Base-by-base conservation (phyloP, 1,140 invertebrate species). In the Temnothorax nylanderi region DNA sequence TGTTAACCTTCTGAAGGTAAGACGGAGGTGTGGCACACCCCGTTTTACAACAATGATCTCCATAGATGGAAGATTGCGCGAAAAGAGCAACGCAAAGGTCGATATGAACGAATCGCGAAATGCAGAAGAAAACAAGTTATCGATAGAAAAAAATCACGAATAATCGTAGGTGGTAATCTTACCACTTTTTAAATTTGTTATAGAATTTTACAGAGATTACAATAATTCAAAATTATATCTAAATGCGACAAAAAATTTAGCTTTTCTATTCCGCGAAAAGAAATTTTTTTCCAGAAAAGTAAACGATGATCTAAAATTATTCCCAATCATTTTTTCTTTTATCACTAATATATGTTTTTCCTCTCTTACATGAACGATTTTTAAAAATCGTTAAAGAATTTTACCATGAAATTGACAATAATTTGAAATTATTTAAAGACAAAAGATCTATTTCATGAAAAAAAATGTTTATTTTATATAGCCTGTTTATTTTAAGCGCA, bases 1-100 rank as follows among this genome's bases (percentile, higher is more conserved):
- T 86, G 87, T 92, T 92, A 92, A 93, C 91, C 92, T 93, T 92
- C 92, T 92, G 90, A 92, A 92, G 91, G 91, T 90, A 92, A 89
- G 77, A 87, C 72, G 44, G 75, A 92, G 92, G 92, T 93, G 91
- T 91, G 92, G 87, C 92, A 87, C 84, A 87, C 91, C 84, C 85
- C 82, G 85, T 91, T 69, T 69, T 69, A 86, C 74, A 90, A 91
- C 90, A 91, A 91, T 91, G 85, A 85, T 87, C 87, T 72, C 84
- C 71, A 88, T 72, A 90, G 89, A 91, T 91, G 87, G 87, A 81
- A 87, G 89, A 91, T 91, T 91, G 90, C 87, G 72, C 80, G 89
- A 71, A 91, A 90, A 91, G 90, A 90, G 90, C 90, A 90, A 91
- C 80, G 89, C 80, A 91, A 91, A 91, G 90, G 90, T 91, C 89